Percentiles rank a stretch among this genome's conserved stretches.
Evolutionary conservation across 2,797 vertebrate genomes (phyloP).

Genomic region (Taenioides sp.): DNA sequence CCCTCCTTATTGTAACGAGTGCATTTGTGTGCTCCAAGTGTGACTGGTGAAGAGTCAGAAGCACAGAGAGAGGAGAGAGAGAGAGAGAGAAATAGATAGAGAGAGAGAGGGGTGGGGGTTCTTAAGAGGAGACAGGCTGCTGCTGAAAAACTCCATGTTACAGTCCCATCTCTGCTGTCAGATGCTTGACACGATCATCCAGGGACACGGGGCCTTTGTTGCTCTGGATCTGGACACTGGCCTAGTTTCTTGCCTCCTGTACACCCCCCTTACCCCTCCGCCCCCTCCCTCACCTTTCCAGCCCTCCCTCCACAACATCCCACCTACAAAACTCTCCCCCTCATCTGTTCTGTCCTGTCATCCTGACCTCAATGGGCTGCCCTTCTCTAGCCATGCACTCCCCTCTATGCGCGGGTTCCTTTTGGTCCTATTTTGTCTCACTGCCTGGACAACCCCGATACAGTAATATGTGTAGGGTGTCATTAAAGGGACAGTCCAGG

Average conservation of each 20-base stretch:
- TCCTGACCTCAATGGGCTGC: constrained; percentile 69
- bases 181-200: constrained; percentile 76
- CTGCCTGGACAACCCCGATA: constrained; percentile 12
- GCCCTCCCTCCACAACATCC: constrained; percentile 44
- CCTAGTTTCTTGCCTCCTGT: constrained; percentile 71
- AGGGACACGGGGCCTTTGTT: constrained; percentile 74
- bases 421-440: constrained; percentile 14
- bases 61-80: constrained; percentile 20
- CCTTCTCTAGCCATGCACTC: constrained; percentile 38
- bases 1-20: constrained; percentile 83
- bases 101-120: constrained; percentile 55
- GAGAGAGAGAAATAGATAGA: constrained; percentile 3
- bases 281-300: neutral
- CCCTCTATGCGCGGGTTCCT: constrained; percentile 11
- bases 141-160: constrained; percentile 74
- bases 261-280: constrained; percentile 13
- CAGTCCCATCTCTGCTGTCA: constrained; percentile 81
- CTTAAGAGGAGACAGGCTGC: constrained; percentile 73
- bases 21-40: constrained; percentile 80
- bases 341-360: constrained; percentile 77
- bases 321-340: constrained; percentile 73
- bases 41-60: constrained; percentile 62
- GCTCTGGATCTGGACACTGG: constrained; percentile 79
- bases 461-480: neutral
- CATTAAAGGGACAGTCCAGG: neutral